A percentile compares a stretch with the other conserved stretches of the same genome.
Evolutionary conservation across 2,888 invertebrate species (phyloP).

Genomic region (Drosophila diplacantha): DNA sequence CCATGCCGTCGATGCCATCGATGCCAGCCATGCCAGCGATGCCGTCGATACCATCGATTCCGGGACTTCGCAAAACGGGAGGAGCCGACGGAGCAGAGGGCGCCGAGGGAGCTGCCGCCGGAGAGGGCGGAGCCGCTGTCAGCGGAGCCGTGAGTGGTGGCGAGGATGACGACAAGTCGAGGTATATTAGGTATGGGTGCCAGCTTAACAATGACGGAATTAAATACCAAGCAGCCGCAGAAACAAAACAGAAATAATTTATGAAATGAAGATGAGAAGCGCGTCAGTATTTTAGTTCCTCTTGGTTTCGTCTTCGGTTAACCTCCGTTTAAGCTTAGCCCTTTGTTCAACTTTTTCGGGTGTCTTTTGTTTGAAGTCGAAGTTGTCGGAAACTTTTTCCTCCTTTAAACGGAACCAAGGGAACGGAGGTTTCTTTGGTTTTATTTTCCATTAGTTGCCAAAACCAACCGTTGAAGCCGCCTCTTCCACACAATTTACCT

Average conservation of each 20-base stretch:
- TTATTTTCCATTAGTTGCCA: slow-evolving; percentile 33
- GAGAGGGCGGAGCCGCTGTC: slow-evolving; percentile 53
- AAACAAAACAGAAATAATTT: slow-evolving; percentile 23
- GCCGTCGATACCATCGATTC: slow-evolving; percentile 80
- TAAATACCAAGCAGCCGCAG: slow-evolving; percentile 56
- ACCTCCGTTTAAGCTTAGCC: slow-evolving; percentile 23
- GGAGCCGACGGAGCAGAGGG: slow-evolving; percentile 63
- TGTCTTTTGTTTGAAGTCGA: slow-evolving; percentile 32
- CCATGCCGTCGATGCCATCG: slow-evolving; percentile 78
- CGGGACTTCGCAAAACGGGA: slow-evolving; percentile 85
- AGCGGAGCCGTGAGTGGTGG: slow-evolving; percentile 73
- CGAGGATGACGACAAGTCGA: slow-evolving; percentile 93
- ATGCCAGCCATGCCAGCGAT: slow-evolving; percentile 76
- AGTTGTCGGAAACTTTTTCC: slow-evolving; percentile 8
- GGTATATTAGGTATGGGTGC: slow-evolving; percentile 87
- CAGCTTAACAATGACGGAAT: slow-evolving; percentile 78
- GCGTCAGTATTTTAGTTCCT: slow-evolving; percentile 53
- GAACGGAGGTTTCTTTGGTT: slow-evolving; percentile 24
- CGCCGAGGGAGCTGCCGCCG: slow-evolving; percentile 74
- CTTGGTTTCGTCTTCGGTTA: slow-evolving; percentile 23
- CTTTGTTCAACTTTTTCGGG: slow-evolving; percentile 32
- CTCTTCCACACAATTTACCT: slow-evolving; percentile 32
- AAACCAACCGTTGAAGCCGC: slow-evolving; percentile 34
- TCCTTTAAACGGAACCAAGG: neutral
- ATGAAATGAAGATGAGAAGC: slow-evolving; percentile 34